Percentiles rank a stretch among this genome's conserved stretches.
These are phyloP conservation scores for Hirundichthys speculiger DNA, from an alignment of 2,113 vertebrate species.

Conservation along the genomic window DNA sequence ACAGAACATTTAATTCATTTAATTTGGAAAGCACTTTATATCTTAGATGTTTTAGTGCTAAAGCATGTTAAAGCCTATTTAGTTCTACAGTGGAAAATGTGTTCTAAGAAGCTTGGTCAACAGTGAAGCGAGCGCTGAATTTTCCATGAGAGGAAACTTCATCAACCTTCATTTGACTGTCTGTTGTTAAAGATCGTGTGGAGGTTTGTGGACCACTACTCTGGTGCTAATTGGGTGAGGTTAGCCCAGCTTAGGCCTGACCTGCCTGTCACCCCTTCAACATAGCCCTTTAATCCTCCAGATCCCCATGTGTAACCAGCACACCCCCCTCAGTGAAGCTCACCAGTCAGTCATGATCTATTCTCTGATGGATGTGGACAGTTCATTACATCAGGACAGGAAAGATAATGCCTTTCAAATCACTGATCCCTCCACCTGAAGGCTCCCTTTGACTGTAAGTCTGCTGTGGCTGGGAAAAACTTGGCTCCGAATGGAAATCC, in stretches of 20 bases:
- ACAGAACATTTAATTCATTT: too few species aligned
- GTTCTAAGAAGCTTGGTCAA: constrained; percentile 48
- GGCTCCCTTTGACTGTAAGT: constrained; percentile 19
- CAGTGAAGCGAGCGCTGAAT: constrained; percentile 40
- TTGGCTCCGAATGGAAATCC: constrained; percentile 15
- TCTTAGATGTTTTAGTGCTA: too few species aligned
- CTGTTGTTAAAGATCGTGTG: constrained; percentile 31
- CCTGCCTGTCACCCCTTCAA: constrained; percentile 62
- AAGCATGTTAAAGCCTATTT: too few species aligned
- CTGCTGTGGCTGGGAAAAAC: constrained; percentile 6
- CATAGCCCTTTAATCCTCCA: constrained; percentile 60
- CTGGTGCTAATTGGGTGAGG: constrained; percentile 65
- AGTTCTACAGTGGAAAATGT: constrained; percentile 51
- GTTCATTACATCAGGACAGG: constrained; percentile 72
- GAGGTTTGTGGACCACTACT: constrained; percentile 35
- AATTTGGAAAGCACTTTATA: too few species aligned
- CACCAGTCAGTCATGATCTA: constrained; percentile 71
- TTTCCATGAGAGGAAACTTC: constrained; percentile 50
- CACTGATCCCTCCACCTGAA: constrained; percentile 26
- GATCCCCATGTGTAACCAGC: constrained; percentile 54
- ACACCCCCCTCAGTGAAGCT: constrained; percentile 47
- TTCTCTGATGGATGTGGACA: constrained; percentile 69
- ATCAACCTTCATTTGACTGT: constrained; percentile 24
- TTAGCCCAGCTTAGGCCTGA: constrained; percentile 67
- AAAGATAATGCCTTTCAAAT: constrained; percentile 69